phyloP scores from a whole-genome alignment of 1,140 invertebrate genomes.

The Drosophila sproati region DNA sequence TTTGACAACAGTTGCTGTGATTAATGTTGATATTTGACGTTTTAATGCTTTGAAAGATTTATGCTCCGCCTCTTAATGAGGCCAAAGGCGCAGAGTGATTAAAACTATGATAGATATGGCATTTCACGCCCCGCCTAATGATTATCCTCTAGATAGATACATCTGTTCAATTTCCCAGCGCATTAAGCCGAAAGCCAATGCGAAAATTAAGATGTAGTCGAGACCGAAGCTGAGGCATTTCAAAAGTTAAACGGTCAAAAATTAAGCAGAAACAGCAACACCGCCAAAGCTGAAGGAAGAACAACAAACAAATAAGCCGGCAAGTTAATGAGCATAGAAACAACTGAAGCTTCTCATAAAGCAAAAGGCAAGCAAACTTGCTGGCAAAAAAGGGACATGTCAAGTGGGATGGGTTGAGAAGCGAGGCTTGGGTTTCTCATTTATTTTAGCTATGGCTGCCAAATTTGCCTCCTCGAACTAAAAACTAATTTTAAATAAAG shows the following conservation, averaged over 20 bases:
- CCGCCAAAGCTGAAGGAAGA: slow-evolving; percentile 7
- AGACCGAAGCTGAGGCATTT: slow-evolving; percentile 38
- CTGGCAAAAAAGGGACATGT: slow-evolving; percentile 25
- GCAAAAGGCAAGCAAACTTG: slow-evolving; percentile 28
- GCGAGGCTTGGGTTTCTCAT: slow-evolving; percentile 7
- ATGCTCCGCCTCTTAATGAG: not conserved
- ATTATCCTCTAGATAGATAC: slow-evolving; percentile 51
- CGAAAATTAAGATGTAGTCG: slow-evolving; percentile 9
- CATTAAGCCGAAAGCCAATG: slow-evolving; percentile 59
- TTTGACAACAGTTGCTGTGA: slow-evolving; percentile 20
- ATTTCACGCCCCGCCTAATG: slow-evolving; percentile 46
- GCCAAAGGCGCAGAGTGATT: slow-evolving; percentile 20
- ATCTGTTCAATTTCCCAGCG: slow-evolving; percentile 71
- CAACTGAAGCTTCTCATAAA: slow-evolving; percentile 25
- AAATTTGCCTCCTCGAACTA: slow-evolving; percentile 61
- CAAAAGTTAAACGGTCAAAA: slow-evolving; percentile 76
- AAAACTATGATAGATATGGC: slow-evolving; percentile 43
- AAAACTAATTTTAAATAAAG: slow-evolving; percentile 71
- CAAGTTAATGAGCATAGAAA: slow-evolving; percentile 73
- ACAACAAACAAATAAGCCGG: slow-evolving; percentile 57
- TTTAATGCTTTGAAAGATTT: not conserved
- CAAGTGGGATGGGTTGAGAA: slow-evolving; percentile 43
- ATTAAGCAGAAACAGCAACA: slow-evolving; percentile 60
- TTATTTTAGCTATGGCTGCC: slow-evolving; percentile 19
- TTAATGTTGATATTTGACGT: slow-evolving; percentile 8